These are phyloP conservation scores for Octodon degus DNA, from an alignment of 2,113 vertebrate species.

Conservation along the genomic window DNA sequence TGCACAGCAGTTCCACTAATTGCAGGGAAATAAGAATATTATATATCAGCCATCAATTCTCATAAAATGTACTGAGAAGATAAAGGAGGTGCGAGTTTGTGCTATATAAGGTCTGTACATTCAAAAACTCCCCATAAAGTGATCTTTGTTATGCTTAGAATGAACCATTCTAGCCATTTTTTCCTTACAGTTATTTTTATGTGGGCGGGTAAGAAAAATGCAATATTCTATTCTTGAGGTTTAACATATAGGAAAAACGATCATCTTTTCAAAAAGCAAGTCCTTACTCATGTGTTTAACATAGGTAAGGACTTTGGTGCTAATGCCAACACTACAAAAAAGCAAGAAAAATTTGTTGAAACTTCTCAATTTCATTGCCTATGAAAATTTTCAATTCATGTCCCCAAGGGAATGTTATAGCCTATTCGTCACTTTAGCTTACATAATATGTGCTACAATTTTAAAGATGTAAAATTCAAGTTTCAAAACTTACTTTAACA, in stretches of 20 bases:
- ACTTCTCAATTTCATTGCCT: not conserved
- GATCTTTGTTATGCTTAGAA: not conserved
- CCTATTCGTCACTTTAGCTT: not conserved
- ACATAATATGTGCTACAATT: not conserved
- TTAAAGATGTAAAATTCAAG: conserved; percentile 9
- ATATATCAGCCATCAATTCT: conserved; percentile 26
- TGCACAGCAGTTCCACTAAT: conserved; percentile 47
- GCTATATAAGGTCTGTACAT: not conserved
- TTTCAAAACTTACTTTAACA: conserved; percentile 40
- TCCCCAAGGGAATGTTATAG: not conserved
- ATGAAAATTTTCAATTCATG: not conserved
- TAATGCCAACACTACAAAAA: not conserved
- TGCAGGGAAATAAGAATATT: conserved; percentile 50
- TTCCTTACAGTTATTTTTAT: conserved; percentile 9
- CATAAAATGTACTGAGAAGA: conserved; percentile 6
- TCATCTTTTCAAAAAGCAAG: not conserved
- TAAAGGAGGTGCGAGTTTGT: conserved; percentile 8
- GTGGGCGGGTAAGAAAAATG: not conserved
- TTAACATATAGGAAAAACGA: not conserved
- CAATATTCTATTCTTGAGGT: not conserved
- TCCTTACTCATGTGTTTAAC: not conserved
- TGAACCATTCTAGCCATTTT: not conserved
- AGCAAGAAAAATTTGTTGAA: not conserved
- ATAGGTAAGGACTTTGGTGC: rapidly evolving
- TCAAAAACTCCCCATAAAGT: not conserved